Base-by-base conservation (phyloP, 2,888 invertebrate genomes). In the Perizoma flavofasciatum region DNA sequence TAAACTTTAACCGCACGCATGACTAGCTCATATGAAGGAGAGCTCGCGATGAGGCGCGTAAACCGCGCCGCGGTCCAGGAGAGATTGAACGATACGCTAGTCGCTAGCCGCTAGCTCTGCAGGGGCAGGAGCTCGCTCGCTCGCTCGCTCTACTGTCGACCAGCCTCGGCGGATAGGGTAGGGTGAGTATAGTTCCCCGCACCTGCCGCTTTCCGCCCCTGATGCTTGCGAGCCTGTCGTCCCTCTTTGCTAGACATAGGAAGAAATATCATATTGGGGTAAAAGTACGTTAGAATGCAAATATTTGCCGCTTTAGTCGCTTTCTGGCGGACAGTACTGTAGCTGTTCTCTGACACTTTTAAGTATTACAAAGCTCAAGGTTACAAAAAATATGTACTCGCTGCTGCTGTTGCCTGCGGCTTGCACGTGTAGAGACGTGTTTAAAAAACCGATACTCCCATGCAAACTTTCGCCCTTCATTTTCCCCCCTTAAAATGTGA, bases 1-100 rank as follows among this genome's bases (percentile, higher is more conserved):
- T 75, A 85, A 86, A 86, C 77, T 86, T 86, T 85, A 70, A 74
- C 71, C 83, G 85, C 74, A 78, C 74, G 73, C 84, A 85, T 85
- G 67, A 78, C 81, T 79, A 73, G 75, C 76, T 71, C 72, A 74
- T 71, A 63, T 55, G 55, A 63, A 44, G 52, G 69, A 43, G 49
- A 55, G 60, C n/a, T n/a, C n/a, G n/a, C n/a, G 22, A 55, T 33
- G 54, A 54, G 43, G 63, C 77, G 77, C 65, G 67, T 52, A 54
- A 11, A 48, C 55, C 57, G 50, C 72, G 71, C 74, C 67, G 61
- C 67, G 69, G 61, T 68, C 75, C 70, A 68, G 65, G 72, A 69
- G 70, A 69, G 74, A 84, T 85, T 85, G 82, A 53, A 41, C 41
- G 56, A 50, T 50, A 57, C 63, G 65, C 63, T 55, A 62, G 63